These are phyloP conservation scores for Cyanoliseus patagonus DNA, from an alignment of 2,113 vertebrate genomes.

Conservation along the genomic window DNA sequence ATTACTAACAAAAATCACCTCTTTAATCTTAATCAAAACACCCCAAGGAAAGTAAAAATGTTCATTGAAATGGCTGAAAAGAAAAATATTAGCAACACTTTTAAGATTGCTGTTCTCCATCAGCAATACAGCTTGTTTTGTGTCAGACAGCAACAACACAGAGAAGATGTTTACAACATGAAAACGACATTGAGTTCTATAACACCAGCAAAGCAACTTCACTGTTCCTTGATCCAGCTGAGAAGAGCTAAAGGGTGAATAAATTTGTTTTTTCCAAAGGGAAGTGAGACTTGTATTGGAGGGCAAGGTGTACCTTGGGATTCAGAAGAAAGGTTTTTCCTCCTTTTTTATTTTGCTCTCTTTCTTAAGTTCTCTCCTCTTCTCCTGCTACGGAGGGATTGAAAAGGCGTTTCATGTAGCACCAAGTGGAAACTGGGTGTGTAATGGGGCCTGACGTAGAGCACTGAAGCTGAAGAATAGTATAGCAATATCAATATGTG, in stretches of 20 bases:
- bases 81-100: not conserved
- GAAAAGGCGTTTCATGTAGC: not conserved
- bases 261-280: not conserved
- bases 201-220: not conserved
- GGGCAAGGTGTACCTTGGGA: not conserved
- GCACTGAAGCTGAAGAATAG: not conserved
- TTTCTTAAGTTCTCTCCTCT: not conserved
- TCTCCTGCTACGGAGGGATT: not conserved
- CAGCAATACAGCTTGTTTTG: not conserved
- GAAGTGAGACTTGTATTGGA: not conserved
- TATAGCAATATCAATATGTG: not conserved
- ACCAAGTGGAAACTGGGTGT: not conserved
- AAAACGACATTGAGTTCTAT: not conserved
- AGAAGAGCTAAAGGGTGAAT: not conserved
- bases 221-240: not conserved
- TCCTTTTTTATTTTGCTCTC: not conserved
- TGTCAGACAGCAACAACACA: not conserved
- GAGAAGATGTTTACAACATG: not conserved
- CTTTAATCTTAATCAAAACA: not conserved
- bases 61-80: not conserved
- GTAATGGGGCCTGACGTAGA: not conserved
- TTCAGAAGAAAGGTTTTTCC: not conserved
- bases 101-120: rapidly evolving
- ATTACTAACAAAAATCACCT: not conserved
- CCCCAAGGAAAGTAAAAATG: not conserved